Percentiles rank a stretch among this genome's conserved stretches.
These are phyloP conservation scores for Drosophila sechellia DNA, from an alignment of 1,140 invertebrate genomes.

Conservation along the genomic window DNA sequence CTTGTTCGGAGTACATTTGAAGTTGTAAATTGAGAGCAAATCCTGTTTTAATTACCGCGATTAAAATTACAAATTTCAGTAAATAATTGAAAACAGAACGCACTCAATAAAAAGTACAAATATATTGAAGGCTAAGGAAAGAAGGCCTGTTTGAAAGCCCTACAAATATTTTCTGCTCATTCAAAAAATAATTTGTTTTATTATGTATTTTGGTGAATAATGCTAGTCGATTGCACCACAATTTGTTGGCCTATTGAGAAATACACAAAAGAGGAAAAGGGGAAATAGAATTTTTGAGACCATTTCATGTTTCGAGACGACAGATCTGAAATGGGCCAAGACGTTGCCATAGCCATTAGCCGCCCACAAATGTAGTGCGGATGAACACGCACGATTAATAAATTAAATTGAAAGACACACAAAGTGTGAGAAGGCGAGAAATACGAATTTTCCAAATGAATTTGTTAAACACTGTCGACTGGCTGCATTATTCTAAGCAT, in stretches of 20 bases:
- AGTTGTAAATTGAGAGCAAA: slow-evolving; percentile 8
- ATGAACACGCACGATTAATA: slow-evolving; percentile 79
- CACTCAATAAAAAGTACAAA: no score
- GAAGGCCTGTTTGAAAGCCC: no score
- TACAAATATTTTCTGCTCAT: no score
- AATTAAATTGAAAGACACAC: slow-evolving; percentile 81
- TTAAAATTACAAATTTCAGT: slow-evolving; percentile 15
- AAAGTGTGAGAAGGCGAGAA: slow-evolving; percentile 44
- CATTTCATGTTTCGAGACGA: slow-evolving; percentile 49
- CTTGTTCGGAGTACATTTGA: slow-evolving; percentile 5
- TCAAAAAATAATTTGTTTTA: no score
- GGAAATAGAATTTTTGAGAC: slow-evolving; percentile 22
- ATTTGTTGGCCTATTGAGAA: slow-evolving; percentile 54
- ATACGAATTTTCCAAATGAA: slow-evolving; percentile 54
- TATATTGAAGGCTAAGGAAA: no score
- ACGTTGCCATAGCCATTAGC: slow-evolving; percentile 43
- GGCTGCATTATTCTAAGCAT: slow-evolving; percentile 62
- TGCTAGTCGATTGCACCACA: slow-evolving; percentile 11
- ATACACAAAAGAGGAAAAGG: slow-evolving; percentile 23
- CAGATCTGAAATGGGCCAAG: slow-evolving; percentile 51
- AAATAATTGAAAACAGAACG: slow-evolving; percentile 5
- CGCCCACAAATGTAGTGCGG: slow-evolving; percentile 66
- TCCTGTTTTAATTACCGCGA: slow-evolving; percentile 5
- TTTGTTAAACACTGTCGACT: slow-evolving; percentile 62
- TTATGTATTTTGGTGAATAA: no score